These are phyloP conservation scores for Atlantisia rogersi DNA, from an alignment of 2,113 vertebrate genomes.

Conservation along the genomic window DNA sequence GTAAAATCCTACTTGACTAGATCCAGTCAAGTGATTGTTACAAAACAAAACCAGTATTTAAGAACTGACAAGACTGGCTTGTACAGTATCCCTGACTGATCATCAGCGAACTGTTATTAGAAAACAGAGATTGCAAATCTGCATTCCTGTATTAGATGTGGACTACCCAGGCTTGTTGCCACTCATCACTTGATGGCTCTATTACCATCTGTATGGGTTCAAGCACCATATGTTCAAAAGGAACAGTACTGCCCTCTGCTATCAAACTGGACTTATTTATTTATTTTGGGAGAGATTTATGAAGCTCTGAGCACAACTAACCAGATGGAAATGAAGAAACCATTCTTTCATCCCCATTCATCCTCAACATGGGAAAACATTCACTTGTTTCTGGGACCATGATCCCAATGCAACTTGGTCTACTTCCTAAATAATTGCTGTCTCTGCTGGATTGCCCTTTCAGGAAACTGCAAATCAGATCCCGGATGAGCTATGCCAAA, in stretches of 20 bases:
- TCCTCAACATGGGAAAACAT: not conserved
- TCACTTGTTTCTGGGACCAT: not conserved
- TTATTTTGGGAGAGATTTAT: conserved; percentile 20
- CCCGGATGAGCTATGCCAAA: not conserved
- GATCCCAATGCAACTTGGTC: not conserved
- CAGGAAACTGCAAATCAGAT: conserved; percentile 22
- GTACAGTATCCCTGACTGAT: not conserved
- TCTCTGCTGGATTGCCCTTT: not conserved
- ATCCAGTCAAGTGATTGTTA: not conserved
- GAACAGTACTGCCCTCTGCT: not conserved
- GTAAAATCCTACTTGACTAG: not conserved
- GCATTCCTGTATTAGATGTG: not conserved
- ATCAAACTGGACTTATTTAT: not conserved
- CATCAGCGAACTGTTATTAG: not conserved
- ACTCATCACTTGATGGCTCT: conserved; percentile 4
- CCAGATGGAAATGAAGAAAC: not conserved
- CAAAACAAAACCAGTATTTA: not conserved
- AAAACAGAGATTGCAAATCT: not conserved
- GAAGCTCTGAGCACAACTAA: not conserved
- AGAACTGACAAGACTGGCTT: not conserved
- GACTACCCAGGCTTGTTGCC: not conserved
- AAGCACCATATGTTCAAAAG: not conserved
- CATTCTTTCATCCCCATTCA: not conserved
- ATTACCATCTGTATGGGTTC: not conserved
- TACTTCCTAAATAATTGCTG: not conserved